phyloP scores from a whole-genome alignment of 2,888 invertebrate species.

The Lymantria dispar region DNA sequence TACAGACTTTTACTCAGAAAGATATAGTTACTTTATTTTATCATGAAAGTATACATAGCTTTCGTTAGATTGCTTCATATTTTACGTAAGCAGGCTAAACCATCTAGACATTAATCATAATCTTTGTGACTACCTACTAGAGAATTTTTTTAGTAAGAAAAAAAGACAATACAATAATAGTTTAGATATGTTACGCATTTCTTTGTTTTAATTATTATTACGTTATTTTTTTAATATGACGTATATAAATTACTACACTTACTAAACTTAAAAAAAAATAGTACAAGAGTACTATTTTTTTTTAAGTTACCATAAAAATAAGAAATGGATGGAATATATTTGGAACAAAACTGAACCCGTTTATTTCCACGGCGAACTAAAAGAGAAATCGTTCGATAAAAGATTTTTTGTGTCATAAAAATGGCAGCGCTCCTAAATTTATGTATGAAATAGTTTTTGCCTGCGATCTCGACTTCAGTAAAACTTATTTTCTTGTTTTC shows the following conservation, averaged over 20 bases:
- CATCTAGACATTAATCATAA: background rate
- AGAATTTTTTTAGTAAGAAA: background rate
- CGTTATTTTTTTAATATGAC: too few species aligned
- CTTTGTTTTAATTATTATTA: too few species aligned
- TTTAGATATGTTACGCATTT: too few species aligned
- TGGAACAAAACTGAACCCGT: conserved; percentile 20
- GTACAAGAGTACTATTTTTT: too few species aligned
- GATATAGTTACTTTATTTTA: background rate
- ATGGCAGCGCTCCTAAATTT: conserved; percentile 19
- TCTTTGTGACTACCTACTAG: background rate
- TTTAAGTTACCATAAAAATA: conserved; percentile 10
- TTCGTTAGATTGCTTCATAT: background rate
- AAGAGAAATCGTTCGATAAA: conserved; percentile 28
- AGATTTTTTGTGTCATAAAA: conserved; percentile 33
- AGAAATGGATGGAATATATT: conserved; percentile 20
- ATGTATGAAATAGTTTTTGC: conserved; percentile 27
- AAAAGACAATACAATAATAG: too few species aligned
- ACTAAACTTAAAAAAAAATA: too few species aligned
- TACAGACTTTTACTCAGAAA: background rate
- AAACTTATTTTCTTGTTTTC: conserved; percentile 18
- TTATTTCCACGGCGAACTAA: conserved; percentile 22
- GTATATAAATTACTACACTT: too few species aligned
- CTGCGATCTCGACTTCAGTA: conserved; percentile 6
- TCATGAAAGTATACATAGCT: background rate
- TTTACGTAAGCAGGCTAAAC: background rate